phyloP scores from a whole-genome alignment of 23 tunicate genomes.

The Phallusia fumigata region DNA sequence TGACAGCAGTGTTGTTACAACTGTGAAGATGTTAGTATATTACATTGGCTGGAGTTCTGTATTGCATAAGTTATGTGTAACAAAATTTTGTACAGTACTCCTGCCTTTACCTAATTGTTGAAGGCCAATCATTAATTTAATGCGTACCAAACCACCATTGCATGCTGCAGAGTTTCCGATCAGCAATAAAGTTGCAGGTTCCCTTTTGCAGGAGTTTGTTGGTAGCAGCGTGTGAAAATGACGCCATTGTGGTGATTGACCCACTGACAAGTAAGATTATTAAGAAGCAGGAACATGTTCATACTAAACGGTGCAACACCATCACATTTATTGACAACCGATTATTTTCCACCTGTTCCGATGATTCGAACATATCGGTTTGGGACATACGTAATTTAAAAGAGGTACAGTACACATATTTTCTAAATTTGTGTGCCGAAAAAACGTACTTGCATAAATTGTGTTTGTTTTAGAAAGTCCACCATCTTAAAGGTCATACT shows the following conservation, averaged over 20 bases:
- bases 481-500: slow-evolving; percentile 51
- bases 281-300: slow-evolving; percentile 35
- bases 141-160: no score
- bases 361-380: slow-evolving; percentile 64
- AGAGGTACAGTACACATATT: slow-evolving; percentile 31
- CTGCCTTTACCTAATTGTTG: no score
- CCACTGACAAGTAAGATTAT: slow-evolving; percentile 55
- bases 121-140: no score
- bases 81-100: no score
- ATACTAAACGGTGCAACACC: slow-evolving; percentile 61
- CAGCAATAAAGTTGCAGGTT: no score
- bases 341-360: slow-evolving; percentile 80
- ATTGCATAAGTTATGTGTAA: no score
- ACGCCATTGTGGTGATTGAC: slow-evolving; percentile 57
- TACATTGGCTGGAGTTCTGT: no score
- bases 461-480: slow-evolving; percentile 33
- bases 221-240: slow-evolving; percentile 80
- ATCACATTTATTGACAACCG: slow-evolving; percentile 67
- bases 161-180: no score
- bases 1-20: no score
- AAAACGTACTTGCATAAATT: neutral
- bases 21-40: no score
- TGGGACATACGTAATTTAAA: slow-evolving; percentile 74
- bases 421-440: neutral
- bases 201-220: slow-evolving; percentile 29